phyloP scores from a whole-genome alignment of 2,113 vertebrate genomes.

The Lagopus muta region DNA sequence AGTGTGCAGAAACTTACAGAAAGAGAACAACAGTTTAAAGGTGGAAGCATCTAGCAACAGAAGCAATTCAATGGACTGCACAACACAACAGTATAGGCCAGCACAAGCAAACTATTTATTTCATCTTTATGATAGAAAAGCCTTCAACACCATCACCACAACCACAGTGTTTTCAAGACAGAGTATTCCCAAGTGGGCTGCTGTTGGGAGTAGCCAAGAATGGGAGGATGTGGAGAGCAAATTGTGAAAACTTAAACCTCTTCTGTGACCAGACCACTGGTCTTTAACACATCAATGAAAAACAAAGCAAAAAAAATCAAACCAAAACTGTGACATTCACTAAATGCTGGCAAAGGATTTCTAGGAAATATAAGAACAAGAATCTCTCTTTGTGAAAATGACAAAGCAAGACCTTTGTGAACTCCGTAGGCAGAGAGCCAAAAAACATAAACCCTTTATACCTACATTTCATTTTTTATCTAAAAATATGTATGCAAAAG shows the following conservation, averaged over 20 bases:
- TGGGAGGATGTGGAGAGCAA: not conserved
- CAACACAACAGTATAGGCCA: not conserved
- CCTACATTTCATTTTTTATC: not conserved
- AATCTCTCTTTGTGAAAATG: not conserved
- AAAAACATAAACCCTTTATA: not conserved
- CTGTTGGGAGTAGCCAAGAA: not conserved
- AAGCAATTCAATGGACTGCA: not conserved
- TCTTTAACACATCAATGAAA: not conserved
- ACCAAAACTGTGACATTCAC: not conserved
- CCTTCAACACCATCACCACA: not conserved
- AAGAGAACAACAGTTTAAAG: not conserved
- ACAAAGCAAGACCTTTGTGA: not conserved
- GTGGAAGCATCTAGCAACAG: not conserved
- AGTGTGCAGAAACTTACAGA: not conserved
- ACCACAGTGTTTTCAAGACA: not conserved
- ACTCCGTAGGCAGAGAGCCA: not conserved
- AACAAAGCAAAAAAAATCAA: not conserved
- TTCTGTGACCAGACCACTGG: not conserved
- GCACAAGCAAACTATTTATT: not conserved
- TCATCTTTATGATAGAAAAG: not conserved
- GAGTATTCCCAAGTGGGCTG: not conserved
- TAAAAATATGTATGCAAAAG: not conserved
- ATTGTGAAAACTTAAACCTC: not conserved
- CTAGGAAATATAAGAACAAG: not conserved
- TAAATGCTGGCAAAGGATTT: not conserved